Base-by-base conservation (phyloP, 2,113 vertebrate species). In the Odobenus rosmarus region DNA sequence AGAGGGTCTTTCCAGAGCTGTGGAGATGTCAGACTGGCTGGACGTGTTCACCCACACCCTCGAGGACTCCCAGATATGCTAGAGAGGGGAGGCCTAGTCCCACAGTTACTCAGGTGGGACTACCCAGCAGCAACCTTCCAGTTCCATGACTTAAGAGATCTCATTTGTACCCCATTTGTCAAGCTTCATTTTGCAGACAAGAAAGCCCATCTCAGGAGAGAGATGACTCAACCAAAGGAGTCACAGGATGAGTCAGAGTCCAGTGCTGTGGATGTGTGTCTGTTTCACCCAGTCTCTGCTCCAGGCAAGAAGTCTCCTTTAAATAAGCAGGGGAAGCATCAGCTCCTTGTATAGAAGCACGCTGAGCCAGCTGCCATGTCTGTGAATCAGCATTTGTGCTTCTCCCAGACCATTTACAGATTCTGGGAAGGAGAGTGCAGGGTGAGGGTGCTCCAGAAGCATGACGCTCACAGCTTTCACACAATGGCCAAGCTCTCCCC, bases 81-180 rank as follows among this genome's bases (percentile, higher is more conserved):
- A 33, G 61, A 18, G 4, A 90, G 76, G 53, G 87, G 28, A 86
- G n/a, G 55, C 24, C 59, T 13, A 23, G 86, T 46, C 72, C 89
- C 83, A 49, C 13, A 39, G 59, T n/a, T 85, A 79, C 42, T 79
- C 61, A 72, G 53, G 31, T 64, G 2, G 59, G 51, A 55, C 36
- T 81, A 12, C 33, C 57, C 31, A 64, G 33, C 55, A 84, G 69
- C 85, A 49, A n/a, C 16, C 76, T 62, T 31, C 67, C 4, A 1
- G 72, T 79, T 59, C 91, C 77, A 82, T n/a, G 28, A 93, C 6
- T 53, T 42, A n/a, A 4, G 57, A 39, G 64, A 83, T 18, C 67
- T 90, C 95, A 81, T 79, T 72, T 83, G 61, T 57, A 87, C 81
- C 53, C 97, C 71, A 49, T 55, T 86, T 91, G 57, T 72, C 76